Base-by-base conservation (phyloP, 2,888 invertebrate genomes). In the Conus canariensis region DNA sequence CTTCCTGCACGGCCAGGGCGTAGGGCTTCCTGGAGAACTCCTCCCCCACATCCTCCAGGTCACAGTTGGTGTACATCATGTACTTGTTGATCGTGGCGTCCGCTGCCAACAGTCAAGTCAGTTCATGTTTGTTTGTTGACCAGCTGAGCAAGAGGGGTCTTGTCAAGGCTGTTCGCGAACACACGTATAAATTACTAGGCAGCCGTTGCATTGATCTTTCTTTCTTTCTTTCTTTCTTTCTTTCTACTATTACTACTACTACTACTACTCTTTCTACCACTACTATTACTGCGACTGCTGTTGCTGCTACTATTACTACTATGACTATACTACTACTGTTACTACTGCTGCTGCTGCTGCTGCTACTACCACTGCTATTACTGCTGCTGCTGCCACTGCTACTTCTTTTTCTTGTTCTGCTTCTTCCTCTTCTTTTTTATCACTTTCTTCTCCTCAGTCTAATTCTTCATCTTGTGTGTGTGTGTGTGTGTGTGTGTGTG, bases 21-120 rank as follows among this genome's bases (percentile, higher is more conserved):
- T 99, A 99, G 0, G 99, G 99, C 95, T 99, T 99, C 91, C 99
- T 97, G 0, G 99, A 99, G 96, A 99, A 99, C 96, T 99, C 99
- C 92, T 99, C 99, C 0, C 99, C 99, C 0, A 99, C 98, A 97
- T 98, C 98, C 96, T 98, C 98, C 12, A 99, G 97, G 95, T 99
- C 98, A 95, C 99, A 99, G 96, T 97, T 98, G 1, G 98, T 98
- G 95, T 98, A 96, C 16, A 97, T 97, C 77, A 97, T 97, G 95
- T 98, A 98, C 90, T 98, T 97, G 80, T 99, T 98, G 94, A 99
- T 98, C 0, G 99, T 99, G 0, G 99, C 99, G 95, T 99, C 99
- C 0, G 98, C 97, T 97, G 93, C 70, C 92, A 90, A 88, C 83
- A 45, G 85, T 25, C 19, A 91, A 19, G 25, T 10, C 74, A 74